Percentiles rank a stretch among this genome's conserved stretches.
Conservation (phyloP, 2,797 vertebrate genomes). For the Sebastes itinus region DNA sequence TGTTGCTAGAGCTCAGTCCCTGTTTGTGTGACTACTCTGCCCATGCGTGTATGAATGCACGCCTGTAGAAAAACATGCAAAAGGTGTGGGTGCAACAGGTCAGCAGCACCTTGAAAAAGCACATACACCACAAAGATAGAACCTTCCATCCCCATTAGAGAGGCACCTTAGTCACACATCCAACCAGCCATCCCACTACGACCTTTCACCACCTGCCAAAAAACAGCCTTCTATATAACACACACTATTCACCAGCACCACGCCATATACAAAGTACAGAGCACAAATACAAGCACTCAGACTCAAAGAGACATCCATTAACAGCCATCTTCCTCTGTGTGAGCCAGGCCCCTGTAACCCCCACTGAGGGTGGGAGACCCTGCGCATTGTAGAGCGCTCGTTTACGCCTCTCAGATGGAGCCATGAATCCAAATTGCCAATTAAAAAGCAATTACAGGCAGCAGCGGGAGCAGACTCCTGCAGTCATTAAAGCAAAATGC, state of each 20-base stretch:
- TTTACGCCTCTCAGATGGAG: conserved; percentile 83
- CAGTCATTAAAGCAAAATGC: conserved; percentile 83
- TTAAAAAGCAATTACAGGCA: conserved; percentile 87
- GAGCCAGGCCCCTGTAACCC: conserved; percentile 69
- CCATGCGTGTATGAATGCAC: conserved; percentile 1
- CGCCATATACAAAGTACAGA: conserved; percentile 46
- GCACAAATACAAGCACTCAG: conserved; percentile 62
- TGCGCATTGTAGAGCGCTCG: conserved; percentile 70
- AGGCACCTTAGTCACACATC: conserved; percentile 31
- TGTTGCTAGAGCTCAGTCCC: background rate
- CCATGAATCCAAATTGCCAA: conserved; percentile 84
- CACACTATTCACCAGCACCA: conserved; percentile 35
- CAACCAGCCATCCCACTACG: conserved; percentile 44
- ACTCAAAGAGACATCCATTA: conserved; percentile 71
- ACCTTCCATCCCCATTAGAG: conserved; percentile 48
- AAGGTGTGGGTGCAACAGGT: conserved; percentile 31
- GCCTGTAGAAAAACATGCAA: background rate
- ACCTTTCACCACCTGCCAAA: conserved; percentile 44
- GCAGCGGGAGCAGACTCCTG: conserved; percentile 79
- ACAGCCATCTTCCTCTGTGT: conserved; percentile 64
- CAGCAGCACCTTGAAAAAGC: conserved; percentile 27
- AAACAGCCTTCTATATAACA: conserved; percentile 28
- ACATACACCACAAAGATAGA: conserved; percentile 13
- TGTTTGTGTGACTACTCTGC: background rate
- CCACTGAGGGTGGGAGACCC: conserved; percentile 72